These are phyloP conservation scores for Petrocephalus microphthalmus DNA, from an alignment of 2,113 vertebrate species.

Conservation along the genomic window DNA sequence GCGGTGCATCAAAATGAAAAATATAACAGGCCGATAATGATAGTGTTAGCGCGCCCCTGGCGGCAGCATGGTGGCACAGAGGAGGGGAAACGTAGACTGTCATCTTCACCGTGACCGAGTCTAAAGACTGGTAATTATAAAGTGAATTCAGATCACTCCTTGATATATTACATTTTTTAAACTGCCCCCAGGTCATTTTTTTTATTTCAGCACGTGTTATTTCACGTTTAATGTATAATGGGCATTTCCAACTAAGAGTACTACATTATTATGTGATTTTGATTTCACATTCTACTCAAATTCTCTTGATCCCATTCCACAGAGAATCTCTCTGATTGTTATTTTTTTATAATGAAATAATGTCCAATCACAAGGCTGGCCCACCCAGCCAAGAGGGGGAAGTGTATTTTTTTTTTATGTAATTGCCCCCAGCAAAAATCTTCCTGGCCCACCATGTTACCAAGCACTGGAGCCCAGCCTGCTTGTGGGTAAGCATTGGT, in stretches of 20 bases:
- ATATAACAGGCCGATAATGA: not conserved
- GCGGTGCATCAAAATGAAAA: not conserved
- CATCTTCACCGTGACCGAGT: not conserved
- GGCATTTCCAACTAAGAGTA: not conserved
- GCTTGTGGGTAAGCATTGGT: not conserved
- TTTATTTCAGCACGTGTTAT: not conserved
- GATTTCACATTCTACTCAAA: not conserved
- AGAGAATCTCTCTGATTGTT: not conserved
- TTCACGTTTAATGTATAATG: not conserved
- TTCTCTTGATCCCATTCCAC: not conserved
- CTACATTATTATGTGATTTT: not conserved
- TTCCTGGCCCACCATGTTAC: no score
- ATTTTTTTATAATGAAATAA: slow-evolving; percentile 28
- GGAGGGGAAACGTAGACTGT: not conserved
- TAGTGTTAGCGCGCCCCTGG: not conserved
- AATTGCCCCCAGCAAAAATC: no score
- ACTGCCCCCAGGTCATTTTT: not conserved
- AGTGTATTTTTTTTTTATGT: no score
- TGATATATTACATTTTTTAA: not conserved
- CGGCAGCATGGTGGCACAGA: not conserved
- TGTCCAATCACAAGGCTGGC: no score
- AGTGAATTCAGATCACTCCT: not conserved
- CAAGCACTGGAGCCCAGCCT: no score
- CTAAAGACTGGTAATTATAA: not conserved
- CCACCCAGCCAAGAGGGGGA: no score